Evolutionary conservation across 2,888 invertebrate genomes (phyloP).

Genomic region (Acrobasis consociella): DNA sequence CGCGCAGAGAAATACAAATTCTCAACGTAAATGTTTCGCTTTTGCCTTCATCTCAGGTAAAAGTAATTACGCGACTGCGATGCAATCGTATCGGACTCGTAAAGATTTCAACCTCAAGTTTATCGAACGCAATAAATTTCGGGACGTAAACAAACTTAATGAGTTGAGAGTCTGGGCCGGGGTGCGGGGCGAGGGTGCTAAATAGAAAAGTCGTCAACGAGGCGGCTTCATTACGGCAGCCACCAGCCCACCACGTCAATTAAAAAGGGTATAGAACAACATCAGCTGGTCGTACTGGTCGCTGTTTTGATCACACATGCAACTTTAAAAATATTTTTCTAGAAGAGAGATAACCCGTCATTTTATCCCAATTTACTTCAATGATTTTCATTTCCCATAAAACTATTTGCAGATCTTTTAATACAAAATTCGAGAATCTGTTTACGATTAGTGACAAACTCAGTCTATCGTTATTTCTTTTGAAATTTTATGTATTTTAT

Average conservation of each 20-base stretch:
- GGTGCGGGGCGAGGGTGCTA: conserved; percentile 28
- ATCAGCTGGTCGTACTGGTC: not conserved
- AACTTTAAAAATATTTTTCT: too few species aligned
- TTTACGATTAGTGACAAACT: too few species aligned
- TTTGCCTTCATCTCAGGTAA: not conserved
- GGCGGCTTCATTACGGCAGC: conserved; percentile 37
- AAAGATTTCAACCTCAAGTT: conserved; percentile 31
- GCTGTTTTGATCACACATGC: not conserved
- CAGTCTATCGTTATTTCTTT: too few species aligned
- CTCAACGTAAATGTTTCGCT: not conserved
- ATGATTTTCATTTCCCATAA: too few species aligned
- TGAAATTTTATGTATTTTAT: too few species aligned
- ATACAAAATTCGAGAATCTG: too few species aligned
- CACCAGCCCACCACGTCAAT: not conserved
- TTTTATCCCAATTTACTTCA: too few species aligned
- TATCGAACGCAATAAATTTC: conserved; percentile 30
- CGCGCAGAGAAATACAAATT: too few species aligned
- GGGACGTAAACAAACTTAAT: conserved; percentile 33
- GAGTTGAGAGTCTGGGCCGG: conserved; percentile 17
- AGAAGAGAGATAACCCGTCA: too few species aligned
- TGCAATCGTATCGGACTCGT: conserved; percentile 22
- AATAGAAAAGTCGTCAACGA: conserved; percentile 38
- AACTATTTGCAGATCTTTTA: too few species aligned
- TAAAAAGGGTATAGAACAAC: not conserved
- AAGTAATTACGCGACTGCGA: conserved; percentile 9